A percentile compares a stretch with the other conserved stretches of the same genome.
Evolutionary conservation across 2,888 invertebrate species (phyloP).

Genomic region (Odontocerum albicorne): DNA sequence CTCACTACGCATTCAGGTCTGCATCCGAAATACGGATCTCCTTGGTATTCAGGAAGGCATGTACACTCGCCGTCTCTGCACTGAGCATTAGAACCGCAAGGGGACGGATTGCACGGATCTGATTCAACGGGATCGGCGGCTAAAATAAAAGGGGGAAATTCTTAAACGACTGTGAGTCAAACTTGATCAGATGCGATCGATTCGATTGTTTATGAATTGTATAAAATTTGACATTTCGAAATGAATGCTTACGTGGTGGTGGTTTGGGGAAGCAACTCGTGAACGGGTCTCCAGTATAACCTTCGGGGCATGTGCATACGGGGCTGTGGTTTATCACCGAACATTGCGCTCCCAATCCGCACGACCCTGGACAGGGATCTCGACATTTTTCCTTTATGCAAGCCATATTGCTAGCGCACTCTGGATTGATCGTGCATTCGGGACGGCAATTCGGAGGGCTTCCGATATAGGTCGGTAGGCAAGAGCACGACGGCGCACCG

Average conservation of each 20-base stretch:
- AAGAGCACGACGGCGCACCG: slow-evolving; percentile 64
- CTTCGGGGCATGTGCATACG: slow-evolving; percentile 61
- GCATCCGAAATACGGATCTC: slow-evolving; percentile 77
- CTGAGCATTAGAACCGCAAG: slow-evolving; percentile 73
- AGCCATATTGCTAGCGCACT: slow-evolving; percentile 66
- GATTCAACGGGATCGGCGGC: slow-evolving; percentile 42
- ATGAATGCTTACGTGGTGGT: slow-evolving; percentile 33
- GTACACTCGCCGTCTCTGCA: slow-evolving; percentile 70
- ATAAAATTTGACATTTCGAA: too few relatives aligned
- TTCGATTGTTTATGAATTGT: neutral
- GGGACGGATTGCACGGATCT: slow-evolving; percentile 68
- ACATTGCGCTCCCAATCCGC: slow-evolving; percentile 61
- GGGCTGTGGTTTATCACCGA: slow-evolving; percentile 64
- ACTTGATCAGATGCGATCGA: neutral
- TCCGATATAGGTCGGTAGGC: slow-evolving; percentile 61
- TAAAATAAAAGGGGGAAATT: slow-evolving; percentile 40
- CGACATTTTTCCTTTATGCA: slow-evolving; percentile 67
- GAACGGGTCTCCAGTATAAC: slow-evolving; percentile 65
- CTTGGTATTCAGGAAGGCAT: slow-evolving; percentile 72
- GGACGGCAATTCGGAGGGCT: slow-evolving; percentile 69
- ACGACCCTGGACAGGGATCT: slow-evolving; percentile 71
- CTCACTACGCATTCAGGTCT: slow-evolving; percentile 75
- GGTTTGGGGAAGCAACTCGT: slow-evolving; percentile 48
- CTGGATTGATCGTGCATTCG: slow-evolving; percentile 66
- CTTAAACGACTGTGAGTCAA: neutral